phyloP scores from a whole-genome alignment of 37 sponge, comb jelly and placozoan species.

The Spongilla lacustris region DNA sequence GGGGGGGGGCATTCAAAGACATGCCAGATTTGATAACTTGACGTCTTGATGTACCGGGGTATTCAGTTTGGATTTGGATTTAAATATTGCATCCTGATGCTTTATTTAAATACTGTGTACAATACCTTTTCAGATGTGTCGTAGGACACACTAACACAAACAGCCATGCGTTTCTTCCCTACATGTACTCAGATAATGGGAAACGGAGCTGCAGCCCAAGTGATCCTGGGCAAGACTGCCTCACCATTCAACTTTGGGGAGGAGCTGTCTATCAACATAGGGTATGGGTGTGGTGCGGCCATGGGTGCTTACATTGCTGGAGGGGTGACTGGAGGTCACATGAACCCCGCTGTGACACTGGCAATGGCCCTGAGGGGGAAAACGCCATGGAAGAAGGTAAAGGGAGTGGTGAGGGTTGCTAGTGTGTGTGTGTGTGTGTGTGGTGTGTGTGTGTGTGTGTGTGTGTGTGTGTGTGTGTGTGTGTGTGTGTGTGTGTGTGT shows the following conservation, averaged over 20 bases:
- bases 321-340: conserved; percentile 83
- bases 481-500: too few species aligned
- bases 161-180: not conserved
- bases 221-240: conserved; percentile 15
- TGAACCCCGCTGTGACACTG: conserved; percentile 89
- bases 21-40: too few species aligned
- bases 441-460: not conserved
- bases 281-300: conserved; percentile 65
- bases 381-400: conserved; percentile 54
- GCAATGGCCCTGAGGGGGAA: conserved; percentile 74
- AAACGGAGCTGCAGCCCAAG: conserved; percentile 73
- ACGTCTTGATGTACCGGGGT: too few species aligned
- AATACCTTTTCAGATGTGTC: too few species aligned
- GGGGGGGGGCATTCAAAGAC: too few species aligned
- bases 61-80: too few species aligned
- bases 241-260: conserved; percentile 23
- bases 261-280: conserved; percentile 55
- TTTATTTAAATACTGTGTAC: too few species aligned
- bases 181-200: conserved; percentile 59
- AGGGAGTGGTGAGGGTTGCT: not conserved
- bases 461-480: too few species aligned
- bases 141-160: not conserved
- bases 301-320: conserved; percentile 69
- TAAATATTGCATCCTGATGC: too few species aligned
- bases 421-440: not conserved